Evolutionary conservation across 2,113 vertebrate species (phyloP).

Genomic region (Macrotis lagotis): DNA sequence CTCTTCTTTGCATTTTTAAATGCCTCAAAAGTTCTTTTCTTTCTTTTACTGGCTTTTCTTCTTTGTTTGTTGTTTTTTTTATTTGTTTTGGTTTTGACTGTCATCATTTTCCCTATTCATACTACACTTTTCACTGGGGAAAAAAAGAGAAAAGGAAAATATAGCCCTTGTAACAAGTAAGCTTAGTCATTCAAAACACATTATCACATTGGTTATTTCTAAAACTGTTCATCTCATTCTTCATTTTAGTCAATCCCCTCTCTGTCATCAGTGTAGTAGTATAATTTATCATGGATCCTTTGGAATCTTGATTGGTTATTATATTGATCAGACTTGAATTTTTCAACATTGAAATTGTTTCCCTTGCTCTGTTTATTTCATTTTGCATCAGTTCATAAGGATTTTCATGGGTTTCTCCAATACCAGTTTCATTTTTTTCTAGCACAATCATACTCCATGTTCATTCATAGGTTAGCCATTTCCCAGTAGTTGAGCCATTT

Average conservation of each 20-base stretch:
- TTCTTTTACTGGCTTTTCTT: not conserved
- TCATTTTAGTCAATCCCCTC: too few relatives aligned
- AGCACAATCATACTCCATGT: not conserved
- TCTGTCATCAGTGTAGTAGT: not conserved
- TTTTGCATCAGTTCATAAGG: not conserved
- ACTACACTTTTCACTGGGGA: not conserved
- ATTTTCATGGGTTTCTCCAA: not conserved
- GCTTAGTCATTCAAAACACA: not conserved
- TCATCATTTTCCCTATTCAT: not conserved
- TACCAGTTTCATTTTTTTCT: not conserved
- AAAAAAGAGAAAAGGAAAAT: not conserved
- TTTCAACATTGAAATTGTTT: not conserved
- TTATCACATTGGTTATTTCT: not conserved
- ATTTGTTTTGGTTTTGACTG: not conserved
- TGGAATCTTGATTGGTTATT: not conserved
- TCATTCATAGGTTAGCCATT: not conserved
- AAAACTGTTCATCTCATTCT: not conserved
- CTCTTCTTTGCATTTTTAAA: not conserved
- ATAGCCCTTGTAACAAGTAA: not conserved
- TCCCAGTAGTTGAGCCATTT: not conserved
- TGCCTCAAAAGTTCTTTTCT: not conserved
- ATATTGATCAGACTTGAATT: not conserved
- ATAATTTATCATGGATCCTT: not conserved
- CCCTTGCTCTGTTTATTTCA: not conserved
- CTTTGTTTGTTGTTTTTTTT: not conserved